Conservation (phyloP, 2,797 vertebrate species). For the Tragelaphus oryx region DNA sequence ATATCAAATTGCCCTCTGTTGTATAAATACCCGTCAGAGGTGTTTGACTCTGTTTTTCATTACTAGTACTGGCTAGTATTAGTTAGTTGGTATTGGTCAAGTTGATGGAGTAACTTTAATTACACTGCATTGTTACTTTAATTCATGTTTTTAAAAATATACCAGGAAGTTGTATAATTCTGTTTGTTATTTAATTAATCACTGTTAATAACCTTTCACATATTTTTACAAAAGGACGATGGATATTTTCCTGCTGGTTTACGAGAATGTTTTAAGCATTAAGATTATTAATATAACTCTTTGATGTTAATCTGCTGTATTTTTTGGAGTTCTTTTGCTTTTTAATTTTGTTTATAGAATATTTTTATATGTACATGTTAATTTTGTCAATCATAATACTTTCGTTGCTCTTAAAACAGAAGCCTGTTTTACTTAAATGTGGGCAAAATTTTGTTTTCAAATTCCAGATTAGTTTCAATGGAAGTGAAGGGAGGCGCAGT, state of each 20-base stretch:
- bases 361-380: background rate
- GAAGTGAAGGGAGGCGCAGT: slow-evolving; percentile 89
- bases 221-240: background rate
- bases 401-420: background rate
- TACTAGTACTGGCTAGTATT: background rate
- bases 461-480: slow-evolving; percentile 93
- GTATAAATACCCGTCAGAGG: background rate
- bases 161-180: background rate
- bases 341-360: background rate
- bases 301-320: background rate
- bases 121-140: background rate
- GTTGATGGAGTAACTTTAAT: background rate
- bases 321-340: background rate
- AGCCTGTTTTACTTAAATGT: background rate
- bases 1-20: background rate
- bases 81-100: background rate
- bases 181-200: background rate
- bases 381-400: background rate
- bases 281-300: background rate
- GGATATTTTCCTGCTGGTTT: background rate
- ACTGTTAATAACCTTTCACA: background rate
- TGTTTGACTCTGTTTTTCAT: background rate
- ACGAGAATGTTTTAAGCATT: background rate
- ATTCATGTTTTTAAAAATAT: background rate
- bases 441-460: slow-evolving; percentile 48